Base-by-base conservation (phyloP, 2,888 invertebrate species). In the Brenthis daphne region DNA sequence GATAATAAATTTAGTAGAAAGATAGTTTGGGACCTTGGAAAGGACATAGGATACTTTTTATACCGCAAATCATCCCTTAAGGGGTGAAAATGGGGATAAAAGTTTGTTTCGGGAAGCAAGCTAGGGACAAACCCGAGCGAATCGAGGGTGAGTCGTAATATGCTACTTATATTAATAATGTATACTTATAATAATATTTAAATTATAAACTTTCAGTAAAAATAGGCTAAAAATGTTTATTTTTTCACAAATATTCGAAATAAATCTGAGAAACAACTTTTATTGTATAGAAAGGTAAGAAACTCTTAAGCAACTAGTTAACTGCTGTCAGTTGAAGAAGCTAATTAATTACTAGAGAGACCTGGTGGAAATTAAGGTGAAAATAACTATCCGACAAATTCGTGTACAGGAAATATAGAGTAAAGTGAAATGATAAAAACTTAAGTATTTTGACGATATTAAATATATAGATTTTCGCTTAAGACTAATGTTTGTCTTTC, bases 331-430 rank as follows among this genome's bases (percentile, higher is more conserved):
- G 33, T 16, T 33, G 51, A 37, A 33, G 33, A 33, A 61, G 29
- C 48, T 60, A 53, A 61, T 61, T 51, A 61, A 61, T 53, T 61
- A 50, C 51, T 53, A 3, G 8, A 37, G 51, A 51, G 11, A 33
- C 20, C 33, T 20, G 50, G 33, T 33, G 16, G 11, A 61, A 61
- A 61, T 50, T 61, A 61, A 61, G 61, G 51, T 53, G 6, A 37
- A 61, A 37, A 53, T 37, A 3, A 13, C 33, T 53, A 50, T 53
- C 6, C 16, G 51, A 61, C 50, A 61, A 6, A 51, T 51, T 51
- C 51, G 33, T 33, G 13, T 14, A 48, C 3, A 14, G 24, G 13
- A 57, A 47, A 8, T 33, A 56, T 29, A 56, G 33, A n/a, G 14
- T 14, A 29, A 13, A 29, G 33, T 29, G n/a, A 11, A n/a, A 14